Evolutionary conservation across 2,113 vertebrate genomes (phyloP).

Genomic region (Pandion haliaetus): DNA sequence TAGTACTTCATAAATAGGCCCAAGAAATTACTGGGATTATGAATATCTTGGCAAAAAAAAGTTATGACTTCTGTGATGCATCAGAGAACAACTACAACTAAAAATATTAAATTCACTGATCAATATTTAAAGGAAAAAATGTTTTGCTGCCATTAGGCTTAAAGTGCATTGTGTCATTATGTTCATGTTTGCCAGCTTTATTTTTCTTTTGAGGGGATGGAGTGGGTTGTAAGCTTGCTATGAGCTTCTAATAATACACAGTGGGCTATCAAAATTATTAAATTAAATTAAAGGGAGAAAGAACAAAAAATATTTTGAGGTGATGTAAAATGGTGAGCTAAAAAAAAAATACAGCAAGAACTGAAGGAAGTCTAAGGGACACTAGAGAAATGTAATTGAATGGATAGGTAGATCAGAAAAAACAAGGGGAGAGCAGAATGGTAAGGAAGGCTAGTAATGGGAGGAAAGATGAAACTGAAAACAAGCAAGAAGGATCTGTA

Average conservation of each 20-base stretch:
- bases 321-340: not conserved
- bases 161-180: not conserved
- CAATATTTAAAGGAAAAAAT: not conserved
- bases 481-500: not conserved
- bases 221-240: not conserved
- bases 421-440: not conserved
- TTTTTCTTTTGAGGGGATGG: not conserved
- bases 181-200: not conserved
- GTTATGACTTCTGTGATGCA: not conserved
- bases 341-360: not conserved
- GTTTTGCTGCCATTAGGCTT: not conserved
- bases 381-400: not conserved
- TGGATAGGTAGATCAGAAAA: not conserved
- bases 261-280: not conserved
- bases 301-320: not conserved
- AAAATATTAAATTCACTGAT: not conserved
- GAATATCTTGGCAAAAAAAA: not conserved
- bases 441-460: not conserved
- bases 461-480: not conserved
- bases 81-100: not conserved
- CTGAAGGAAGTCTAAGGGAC: not conserved
- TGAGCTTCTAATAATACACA: not conserved
- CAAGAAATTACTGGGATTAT: not conserved
- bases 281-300: not conserved
- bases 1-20: not conserved